A percentile compares a stretch with the other conserved stretches of the same genome.
phyloP scores from a whole-genome alignment of 2,797 vertebrate species.

The Periophthalmus magnuspinnatus region DNA sequence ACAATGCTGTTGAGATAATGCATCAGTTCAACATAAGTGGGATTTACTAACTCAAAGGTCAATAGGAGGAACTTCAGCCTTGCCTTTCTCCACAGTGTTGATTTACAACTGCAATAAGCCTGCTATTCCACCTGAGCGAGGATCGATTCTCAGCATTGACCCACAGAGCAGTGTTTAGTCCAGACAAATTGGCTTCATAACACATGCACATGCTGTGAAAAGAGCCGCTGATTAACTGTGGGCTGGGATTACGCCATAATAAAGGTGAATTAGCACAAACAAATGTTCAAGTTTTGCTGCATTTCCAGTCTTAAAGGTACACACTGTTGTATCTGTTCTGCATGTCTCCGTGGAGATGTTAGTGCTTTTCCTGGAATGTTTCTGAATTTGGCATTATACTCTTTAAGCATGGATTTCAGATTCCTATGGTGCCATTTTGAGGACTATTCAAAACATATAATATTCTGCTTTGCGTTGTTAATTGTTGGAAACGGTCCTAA shows the following conservation, averaged over 20 bases:
- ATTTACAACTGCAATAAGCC: slow-evolving; percentile 52
- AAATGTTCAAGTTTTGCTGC: not conserved
- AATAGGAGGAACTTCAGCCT: slow-evolving; percentile 21
- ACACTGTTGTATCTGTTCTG: not conserved
- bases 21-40: slow-evolving; percentile 11
- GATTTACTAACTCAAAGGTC: slow-evolving; percentile 41
- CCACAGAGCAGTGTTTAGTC: slow-evolving; percentile 39
- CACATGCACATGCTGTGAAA: slow-evolving; percentile 21
- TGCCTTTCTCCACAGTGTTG: slow-evolving; percentile 20
- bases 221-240: slow-evolving; percentile 9
- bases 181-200: slow-evolving; percentile 43
- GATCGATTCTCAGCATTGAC: slow-evolving; percentile 47
- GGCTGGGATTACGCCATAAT: slow-evolving; percentile 11
- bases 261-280: slow-evolving; percentile 12
- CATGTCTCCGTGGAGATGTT: too few species aligned
- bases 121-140: not conserved
- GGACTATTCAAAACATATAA: too few species aligned
- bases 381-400: too few species aligned
- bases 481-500: not conserved
- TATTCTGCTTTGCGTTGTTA: not conserved
- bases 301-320: not conserved
- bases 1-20: slow-evolving; percentile 20
- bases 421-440: too few species aligned
- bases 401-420: too few species aligned
- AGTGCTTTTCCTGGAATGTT: too few species aligned